Conservation (phyloP, 2,113 vertebrate genomes). For the Dasyurus viverrinus region DNA sequence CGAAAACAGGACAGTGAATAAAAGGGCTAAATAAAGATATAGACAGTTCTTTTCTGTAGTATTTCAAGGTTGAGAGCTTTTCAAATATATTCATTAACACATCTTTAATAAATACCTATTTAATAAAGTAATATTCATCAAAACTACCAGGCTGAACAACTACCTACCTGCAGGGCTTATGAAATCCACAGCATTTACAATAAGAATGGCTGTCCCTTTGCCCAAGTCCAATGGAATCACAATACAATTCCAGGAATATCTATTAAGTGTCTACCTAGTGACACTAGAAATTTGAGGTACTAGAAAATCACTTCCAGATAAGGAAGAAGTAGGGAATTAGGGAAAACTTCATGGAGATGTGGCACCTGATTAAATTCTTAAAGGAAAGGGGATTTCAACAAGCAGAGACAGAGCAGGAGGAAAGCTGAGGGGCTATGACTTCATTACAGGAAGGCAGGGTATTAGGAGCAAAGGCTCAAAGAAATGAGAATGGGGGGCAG, state of each 20-base stretch:
- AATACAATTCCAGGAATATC: not conserved
- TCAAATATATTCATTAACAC: not conserved
- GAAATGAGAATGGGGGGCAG: not conserved
- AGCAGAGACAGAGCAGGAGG: not conserved
- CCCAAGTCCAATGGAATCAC: not conserved
- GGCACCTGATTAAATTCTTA: not conserved
- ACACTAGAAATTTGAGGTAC: not conserved
- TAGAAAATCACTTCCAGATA: not conserved
- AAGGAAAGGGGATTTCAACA: not conserved
- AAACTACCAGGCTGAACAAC: not conserved
- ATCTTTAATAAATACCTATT: not conserved
- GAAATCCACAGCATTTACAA: not conserved
- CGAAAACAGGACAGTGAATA: not conserved
- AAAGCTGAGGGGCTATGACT: not conserved
- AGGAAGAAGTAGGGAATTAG: not conserved
- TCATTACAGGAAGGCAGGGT: not conserved
- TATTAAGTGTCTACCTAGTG: not conserved
- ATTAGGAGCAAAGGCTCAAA: rapidly evolving
- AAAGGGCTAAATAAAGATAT: not conserved
- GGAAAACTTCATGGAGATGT: not conserved
- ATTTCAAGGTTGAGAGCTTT: not conserved
- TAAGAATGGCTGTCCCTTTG: not conserved
- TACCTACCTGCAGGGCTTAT: not conserved
- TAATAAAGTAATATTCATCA: not conserved
- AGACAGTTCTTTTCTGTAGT: not conserved